Base-by-base conservation (phyloP, 1,140 invertebrate genomes). In the Scaptomyza hsui region DNA sequence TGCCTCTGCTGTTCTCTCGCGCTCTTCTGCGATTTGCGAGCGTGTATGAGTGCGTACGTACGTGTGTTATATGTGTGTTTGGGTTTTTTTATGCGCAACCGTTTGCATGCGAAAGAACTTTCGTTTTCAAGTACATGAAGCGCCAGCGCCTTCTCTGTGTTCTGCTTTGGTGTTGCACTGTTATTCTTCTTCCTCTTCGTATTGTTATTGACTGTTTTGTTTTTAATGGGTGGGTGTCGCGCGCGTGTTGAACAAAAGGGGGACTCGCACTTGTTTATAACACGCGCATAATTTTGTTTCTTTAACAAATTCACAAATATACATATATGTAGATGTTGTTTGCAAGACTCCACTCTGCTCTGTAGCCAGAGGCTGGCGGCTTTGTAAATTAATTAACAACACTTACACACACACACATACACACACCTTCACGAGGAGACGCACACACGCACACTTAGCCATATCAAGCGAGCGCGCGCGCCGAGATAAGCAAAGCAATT, bases 401-500 rank as follows among this genome's bases (percentile, higher is more conserved):
- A 82, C 75, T 78, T 55, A 63, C 35, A 55, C 71, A 75, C 61
- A 63, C 59, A 61, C 63, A 52, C 67, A 47, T 44, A 45, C 72
- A 42, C 29, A 48, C 52, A 51, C n/a, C n/a, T n/a, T n/a, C n/a
- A n/a, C n/a, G n/a, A n/a, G n/a, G n/a, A n/a, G 52, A 44, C 60
- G 29, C 42, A 52, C 68, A 70, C 56, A 65, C 26, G 42, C 39
- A 49, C 19, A 59, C 52, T 55, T 26, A 7, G 24, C 42, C 68
- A 57, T 71, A 77, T 82, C 59, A 78, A 64, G 55, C 65, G 60
- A 76, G 63, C 72, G 72, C 77, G 71, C 71, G 77, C 81, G 74
- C 59, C 78, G 81, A 88, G 81, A 86, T 86, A 86, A 86, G 81
- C 82, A 72, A 77, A 81, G 73, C 77, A 81, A 88, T 86, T 86